Evolutionary conservation across 2,113 vertebrate genomes (phyloP).

Genomic region (Barbus barbus): DNA sequence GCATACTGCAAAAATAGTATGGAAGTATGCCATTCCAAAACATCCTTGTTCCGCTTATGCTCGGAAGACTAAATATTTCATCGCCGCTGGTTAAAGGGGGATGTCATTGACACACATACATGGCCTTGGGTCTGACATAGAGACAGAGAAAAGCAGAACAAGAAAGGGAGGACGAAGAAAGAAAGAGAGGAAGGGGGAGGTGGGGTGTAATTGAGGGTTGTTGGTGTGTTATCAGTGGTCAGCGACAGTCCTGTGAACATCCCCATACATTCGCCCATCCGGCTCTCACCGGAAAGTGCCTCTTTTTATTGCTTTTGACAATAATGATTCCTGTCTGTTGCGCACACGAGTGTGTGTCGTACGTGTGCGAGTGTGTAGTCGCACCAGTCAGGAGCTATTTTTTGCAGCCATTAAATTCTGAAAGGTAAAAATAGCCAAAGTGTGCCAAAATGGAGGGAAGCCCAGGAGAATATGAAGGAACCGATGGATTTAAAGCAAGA

Average conservation of each 20-base stretch:
- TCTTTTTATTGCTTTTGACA: constrained; percentile 59
- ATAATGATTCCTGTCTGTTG: constrained; percentile 47
- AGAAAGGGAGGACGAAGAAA: background rate
- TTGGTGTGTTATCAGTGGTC: constrained; percentile 62
- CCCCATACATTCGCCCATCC: constrained; percentile 45
- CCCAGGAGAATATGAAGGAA: constrained; percentile 53
- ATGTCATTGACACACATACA: constrained; percentile 28
- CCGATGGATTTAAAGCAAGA: constrained; percentile 36
- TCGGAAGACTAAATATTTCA: constrained; percentile 1
- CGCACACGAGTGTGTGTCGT: background rate
- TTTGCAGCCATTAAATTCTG: constrained; percentile 47
- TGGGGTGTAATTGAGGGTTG: constrained; percentile 63
- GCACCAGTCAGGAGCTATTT: constrained; percentile 33
- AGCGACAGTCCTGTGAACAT: constrained; percentile 59
- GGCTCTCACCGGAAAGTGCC: constrained; percentile 46
- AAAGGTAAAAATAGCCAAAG: constrained; percentile 49
- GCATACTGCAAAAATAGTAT: background rate
- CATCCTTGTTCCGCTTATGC: constrained; percentile 2
- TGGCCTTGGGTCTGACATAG: constrained; percentile 17
- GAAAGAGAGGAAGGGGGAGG: constrained; percentile 48
- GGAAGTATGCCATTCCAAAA: background rate
- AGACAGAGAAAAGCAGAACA: constrained; percentile 2
- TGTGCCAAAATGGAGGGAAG: constrained; percentile 43
- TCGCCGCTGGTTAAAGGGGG: constrained; percentile 15
- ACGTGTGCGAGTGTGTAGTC: constrained; percentile 1